phyloP scores from a whole-genome alignment of 1,140 invertebrate species.

The Drusus annulatus region DNA sequence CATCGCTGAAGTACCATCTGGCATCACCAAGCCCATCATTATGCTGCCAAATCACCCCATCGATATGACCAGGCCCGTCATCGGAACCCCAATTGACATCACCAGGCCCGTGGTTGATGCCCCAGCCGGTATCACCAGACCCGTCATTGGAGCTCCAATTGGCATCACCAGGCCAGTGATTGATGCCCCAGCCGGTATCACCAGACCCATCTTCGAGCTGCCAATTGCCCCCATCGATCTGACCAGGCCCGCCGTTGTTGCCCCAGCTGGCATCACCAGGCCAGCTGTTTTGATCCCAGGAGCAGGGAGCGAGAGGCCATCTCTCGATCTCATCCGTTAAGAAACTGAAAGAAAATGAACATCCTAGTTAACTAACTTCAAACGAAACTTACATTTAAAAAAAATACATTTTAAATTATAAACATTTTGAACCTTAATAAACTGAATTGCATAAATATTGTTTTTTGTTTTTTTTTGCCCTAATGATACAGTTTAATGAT shows the following conservation, averaged over 20 bases:
- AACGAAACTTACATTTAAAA: no score
- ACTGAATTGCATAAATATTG: no score
- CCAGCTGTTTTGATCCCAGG: neutral
- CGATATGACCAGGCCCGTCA: neutral
- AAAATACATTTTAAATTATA: no score
- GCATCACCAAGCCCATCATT: neutral
- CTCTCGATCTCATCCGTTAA: constrained; percentile 12
- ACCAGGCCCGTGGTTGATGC: neutral
- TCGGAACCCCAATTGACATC: no score
- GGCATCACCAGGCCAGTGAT: constrained; percentile 5
- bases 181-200: neutral
- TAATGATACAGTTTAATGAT: no score
- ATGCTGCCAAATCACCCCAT: neutral
- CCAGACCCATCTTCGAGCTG: neutral
- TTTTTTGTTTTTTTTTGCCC: no score
- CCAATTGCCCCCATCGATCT: neutral
- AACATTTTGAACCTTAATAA: no score
- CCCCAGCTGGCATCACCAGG: constrained; percentile 11
- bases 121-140: neutral
- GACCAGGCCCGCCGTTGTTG: neutral
- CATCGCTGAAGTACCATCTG: neutral
- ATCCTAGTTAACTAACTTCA: no score
- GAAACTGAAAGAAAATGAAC: neutral
- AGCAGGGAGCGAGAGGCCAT: constrained; percentile 6
- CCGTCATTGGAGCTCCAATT: neutral